A percentile compares a stretch with the other conserved stretches of the same genome.
Conservation (phyloP, 2,888 invertebrate genomes). For the Hemistola chrysoprasaria region DNA sequence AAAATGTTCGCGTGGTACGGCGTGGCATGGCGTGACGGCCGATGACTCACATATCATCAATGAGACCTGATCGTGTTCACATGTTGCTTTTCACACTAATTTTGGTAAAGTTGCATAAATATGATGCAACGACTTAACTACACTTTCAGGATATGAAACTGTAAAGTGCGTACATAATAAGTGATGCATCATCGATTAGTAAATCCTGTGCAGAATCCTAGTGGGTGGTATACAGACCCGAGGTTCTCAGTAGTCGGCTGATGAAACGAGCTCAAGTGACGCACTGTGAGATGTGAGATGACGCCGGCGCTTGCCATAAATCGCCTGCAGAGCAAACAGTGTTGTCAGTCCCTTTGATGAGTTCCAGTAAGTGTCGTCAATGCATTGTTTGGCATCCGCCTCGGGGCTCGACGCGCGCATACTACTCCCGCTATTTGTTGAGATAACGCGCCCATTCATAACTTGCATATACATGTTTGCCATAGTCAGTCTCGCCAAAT, state of each 20-base stretch:
- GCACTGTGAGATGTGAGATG: slow-evolving; percentile 13
- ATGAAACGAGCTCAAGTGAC: slow-evolving; percentile 15
- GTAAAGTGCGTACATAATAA: slow-evolving; percentile 1
- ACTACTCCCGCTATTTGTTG: slow-evolving; percentile 10
- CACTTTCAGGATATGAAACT: slow-evolving; percentile 8
- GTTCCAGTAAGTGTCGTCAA: slow-evolving; percentile 25
- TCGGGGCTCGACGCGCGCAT: slow-evolving; percentile 9
- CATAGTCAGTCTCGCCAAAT: too few species aligned
- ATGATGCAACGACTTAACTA: slow-evolving; percentile 12
- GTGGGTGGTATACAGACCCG: background rate
- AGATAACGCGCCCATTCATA: slow-evolving; percentile 22
- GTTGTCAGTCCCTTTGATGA: slow-evolving; percentile 19
- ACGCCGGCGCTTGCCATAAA: slow-evolving; percentile 25
- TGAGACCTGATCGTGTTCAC: slow-evolving; percentile 3
- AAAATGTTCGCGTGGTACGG: background rate
- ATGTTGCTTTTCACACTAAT: background rate
- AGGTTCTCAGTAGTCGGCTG: slow-evolving; percentile 11
- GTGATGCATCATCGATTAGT: slow-evolving; percentile 1
- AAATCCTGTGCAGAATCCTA: slow-evolving; percentile 2
- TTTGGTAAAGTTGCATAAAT: slow-evolving; percentile 9
- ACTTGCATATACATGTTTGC: slow-evolving; percentile 1
- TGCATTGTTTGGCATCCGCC: slow-evolving; percentile 21
- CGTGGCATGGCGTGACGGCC: slow-evolving; percentile 1
- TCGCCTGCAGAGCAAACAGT: slow-evolving; percentile 13
- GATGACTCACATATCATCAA: slow-evolving; percentile 5